A percentile compares a stretch with the other conserved stretches of the same genome.
phyloP scores from a whole-genome alignment of 2,888 invertebrate genomes.

The Diarsia mendica region DNA sequence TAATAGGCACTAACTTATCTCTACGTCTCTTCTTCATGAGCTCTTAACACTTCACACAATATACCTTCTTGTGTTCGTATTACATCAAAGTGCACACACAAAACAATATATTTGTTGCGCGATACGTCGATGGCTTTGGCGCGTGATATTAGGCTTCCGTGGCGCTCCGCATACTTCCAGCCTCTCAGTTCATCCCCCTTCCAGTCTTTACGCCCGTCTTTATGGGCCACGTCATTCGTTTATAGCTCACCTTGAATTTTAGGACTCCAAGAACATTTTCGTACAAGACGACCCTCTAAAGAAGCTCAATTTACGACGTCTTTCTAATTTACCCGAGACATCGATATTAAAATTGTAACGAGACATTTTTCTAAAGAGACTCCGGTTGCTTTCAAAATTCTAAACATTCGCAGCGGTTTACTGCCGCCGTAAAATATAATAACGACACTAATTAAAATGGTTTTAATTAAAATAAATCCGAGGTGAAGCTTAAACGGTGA shows the following conservation, averaged over 20 bases:
- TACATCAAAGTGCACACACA: constrained; percentile 70
- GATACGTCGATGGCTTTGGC: constrained; percentile 71
- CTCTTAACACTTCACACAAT: constrained; percentile 46
- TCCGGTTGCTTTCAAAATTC: constrained; percentile 29
- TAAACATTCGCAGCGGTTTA: constrained; percentile 38
- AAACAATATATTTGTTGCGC: constrained; percentile 60
- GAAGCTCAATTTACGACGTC: constrained; percentile 60
- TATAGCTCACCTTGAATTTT: constrained; percentile 77
- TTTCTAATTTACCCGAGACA: constrained; percentile 60
- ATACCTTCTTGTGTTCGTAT: constrained; percentile 79
- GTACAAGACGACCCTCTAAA: constrained; percentile 50
- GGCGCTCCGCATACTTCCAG: constrained; percentile 68
- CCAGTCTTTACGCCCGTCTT: constrained; percentile 70
- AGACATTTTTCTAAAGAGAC: constrained; percentile 32
- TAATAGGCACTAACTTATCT: constrained; percentile 15
- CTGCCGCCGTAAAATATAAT: constrained; percentile 45
- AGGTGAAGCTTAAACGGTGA: constrained; percentile 73
- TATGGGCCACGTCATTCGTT: constrained; percentile 75
- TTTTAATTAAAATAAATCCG: constrained; percentile 66
- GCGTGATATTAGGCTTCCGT: constrained; percentile 76
- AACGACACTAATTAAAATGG: constrained; percentile 45
- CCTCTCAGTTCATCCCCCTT: constrained; percentile 64
- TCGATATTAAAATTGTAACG: constrained; percentile 56
- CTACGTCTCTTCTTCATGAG: constrained; percentile 12
- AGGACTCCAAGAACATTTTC: constrained; percentile 52